Percentiles rank a stretch among this genome's conserved stretches.
phyloP scores from a whole-genome alignment of 2,888 invertebrate genomes.

The Athalia rosae region DNA sequence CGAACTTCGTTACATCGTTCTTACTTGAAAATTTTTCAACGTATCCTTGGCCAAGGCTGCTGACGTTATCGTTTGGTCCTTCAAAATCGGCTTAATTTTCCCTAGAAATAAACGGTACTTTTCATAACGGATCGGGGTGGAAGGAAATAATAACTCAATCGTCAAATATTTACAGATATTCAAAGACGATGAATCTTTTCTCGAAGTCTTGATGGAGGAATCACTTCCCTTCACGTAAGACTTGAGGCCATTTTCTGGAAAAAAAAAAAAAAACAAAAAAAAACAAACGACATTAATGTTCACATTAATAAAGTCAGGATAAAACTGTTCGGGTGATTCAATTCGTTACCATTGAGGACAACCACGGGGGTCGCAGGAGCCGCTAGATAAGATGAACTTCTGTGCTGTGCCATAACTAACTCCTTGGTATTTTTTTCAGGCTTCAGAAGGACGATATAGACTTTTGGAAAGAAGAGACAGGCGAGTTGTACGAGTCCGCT shows the following conservation, averaged over 20 bases:
- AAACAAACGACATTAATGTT: not conserved
- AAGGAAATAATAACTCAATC: not conserved
- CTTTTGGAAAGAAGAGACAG: constrained; percentile 76
- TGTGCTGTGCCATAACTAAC: constrained; percentile 74
- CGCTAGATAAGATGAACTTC: constrained; percentile 65
- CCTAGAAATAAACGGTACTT: constrained; percentile 48
- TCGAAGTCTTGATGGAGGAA: constrained; percentile 50
- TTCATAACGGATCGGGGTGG: constrained; percentile 12
- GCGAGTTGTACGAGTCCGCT: constrained; percentile 76
- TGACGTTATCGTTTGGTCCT: constrained; percentile 49
- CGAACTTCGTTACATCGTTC: constrained; percentile 35
- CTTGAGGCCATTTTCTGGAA: constrained; percentile 51
- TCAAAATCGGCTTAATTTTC: constrained; percentile 51
- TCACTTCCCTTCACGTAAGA: constrained; percentile 52
- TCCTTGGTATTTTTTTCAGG: constrained; percentile 78
- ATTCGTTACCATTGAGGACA: constrained; percentile 60
- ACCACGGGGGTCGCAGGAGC: constrained; percentile 62
- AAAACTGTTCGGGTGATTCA: not conserved
- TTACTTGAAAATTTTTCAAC: constrained; percentile 40
- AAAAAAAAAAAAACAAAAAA: not conserved
- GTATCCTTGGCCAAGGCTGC: constrained; percentile 46
- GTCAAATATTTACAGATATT: constrained; percentile 52
- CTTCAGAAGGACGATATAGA: constrained; percentile 76
- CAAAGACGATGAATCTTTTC: constrained; percentile 50
- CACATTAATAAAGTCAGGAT: not conserved